Percentiles rank a stretch among this genome's conserved stretches.
phyloP scores from a whole-genome alignment of 2,888 invertebrate species.

The Parasteatoda lunata region DNA sequence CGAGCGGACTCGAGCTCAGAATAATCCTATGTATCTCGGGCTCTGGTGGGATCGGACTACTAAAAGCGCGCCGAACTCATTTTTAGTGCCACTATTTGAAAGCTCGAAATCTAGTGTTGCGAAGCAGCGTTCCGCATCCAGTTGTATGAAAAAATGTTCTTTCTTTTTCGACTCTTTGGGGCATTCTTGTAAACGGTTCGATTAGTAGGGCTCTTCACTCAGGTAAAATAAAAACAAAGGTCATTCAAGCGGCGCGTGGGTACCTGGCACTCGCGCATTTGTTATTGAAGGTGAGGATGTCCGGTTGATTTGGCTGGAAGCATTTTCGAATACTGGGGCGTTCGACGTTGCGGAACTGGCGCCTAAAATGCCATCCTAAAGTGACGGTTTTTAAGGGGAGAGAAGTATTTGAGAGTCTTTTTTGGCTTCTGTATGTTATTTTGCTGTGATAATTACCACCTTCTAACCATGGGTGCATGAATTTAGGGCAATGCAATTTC shows the following conservation, averaged over 20 bases:
- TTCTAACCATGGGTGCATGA: constrained; percentile 1
- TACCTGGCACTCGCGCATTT: constrained; percentile 8
- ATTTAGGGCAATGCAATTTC: constrained; percentile 1
- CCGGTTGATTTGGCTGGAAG: constrained; percentile 19
- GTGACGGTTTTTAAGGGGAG: constrained; percentile 1
- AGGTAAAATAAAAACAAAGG: constrained; percentile 2
- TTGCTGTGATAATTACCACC: background rate
- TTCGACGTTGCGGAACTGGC: constrained; percentile 3
- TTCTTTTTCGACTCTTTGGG: background rate
- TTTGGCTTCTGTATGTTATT: background rate
- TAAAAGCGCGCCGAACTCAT: too few relatives aligned
- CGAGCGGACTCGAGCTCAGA: too few relatives aligned
- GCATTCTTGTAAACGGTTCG: constrained; percentile 13
- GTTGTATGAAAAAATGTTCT: background rate
- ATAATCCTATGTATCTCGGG: too few relatives aligned
- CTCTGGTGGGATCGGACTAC: too few relatives aligned
- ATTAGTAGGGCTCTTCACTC: constrained; percentile 30
- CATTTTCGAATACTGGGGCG: background rate
- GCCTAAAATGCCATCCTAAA: background rate
- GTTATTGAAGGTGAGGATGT: constrained; percentile 10
- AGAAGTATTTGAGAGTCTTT: background rate
- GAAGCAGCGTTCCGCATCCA: background rate
- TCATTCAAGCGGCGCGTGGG: background rate
- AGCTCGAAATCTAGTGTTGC: background rate
- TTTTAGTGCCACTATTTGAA: too few relatives aligned